Conservation (phyloP, 1,140 invertebrate species). For the Xylocopa sonorina region DNA sequence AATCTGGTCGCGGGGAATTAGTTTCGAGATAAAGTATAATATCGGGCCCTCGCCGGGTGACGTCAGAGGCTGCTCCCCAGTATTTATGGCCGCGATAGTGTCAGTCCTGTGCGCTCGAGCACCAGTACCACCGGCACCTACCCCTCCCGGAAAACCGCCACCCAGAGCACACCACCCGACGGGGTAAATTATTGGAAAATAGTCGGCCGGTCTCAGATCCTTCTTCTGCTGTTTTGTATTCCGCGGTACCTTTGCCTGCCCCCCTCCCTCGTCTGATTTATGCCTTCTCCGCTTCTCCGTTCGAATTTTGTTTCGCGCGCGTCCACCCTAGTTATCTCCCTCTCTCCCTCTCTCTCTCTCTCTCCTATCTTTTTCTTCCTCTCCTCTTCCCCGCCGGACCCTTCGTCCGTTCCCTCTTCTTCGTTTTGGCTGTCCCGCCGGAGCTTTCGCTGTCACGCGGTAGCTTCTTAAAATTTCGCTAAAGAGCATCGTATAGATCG, state of each 20-base stretch:
- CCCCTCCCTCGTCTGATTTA: constrained; percentile 70
- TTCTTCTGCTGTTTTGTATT: constrained; percentile 76
- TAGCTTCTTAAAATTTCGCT: no score
- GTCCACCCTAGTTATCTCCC: constrained; percentile 35
- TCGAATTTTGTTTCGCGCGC: constrained; percentile 65
- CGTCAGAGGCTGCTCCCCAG: constrained; percentile 75
- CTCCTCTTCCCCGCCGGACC: background rate
- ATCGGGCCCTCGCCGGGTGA: constrained; percentile 76
- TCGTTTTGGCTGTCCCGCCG: background rate
- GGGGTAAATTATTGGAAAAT: constrained; percentile 77
- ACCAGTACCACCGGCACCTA: constrained; percentile 38
- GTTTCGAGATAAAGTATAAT: constrained; percentile 79
- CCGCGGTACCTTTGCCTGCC: constrained; percentile 68
- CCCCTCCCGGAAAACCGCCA: constrained; percentile 61
- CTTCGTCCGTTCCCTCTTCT: background rate
- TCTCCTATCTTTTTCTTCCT: background rate
- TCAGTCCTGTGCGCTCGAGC: constrained; percentile 73
- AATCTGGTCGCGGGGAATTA: constrained; percentile 78
- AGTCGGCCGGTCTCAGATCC: constrained; percentile 70
- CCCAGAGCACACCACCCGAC: constrained; percentile 36
- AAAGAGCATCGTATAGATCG: background rate
- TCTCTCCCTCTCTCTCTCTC: constrained; percentile 8
- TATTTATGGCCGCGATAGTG: constrained; percentile 77
- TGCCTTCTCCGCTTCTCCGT: constrained; percentile 42
- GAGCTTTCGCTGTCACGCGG: no score